Percentiles rank a stretch among this genome's conserved stretches.
Evolutionary conservation across 2,113 vertebrate genomes (phyloP).

Genomic region (Oxyruncus cristatus): DNA sequence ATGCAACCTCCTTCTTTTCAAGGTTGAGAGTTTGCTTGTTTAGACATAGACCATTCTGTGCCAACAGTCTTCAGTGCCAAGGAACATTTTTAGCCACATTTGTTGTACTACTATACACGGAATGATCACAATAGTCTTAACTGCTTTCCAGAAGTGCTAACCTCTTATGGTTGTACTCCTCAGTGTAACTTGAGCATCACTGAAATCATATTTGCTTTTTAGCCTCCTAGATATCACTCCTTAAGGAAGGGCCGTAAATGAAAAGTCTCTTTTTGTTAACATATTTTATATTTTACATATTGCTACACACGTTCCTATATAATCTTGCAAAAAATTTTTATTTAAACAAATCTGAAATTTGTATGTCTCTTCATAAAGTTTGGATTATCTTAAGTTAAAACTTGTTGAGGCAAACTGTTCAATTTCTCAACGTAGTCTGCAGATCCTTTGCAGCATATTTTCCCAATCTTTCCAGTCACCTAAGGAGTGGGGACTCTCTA

Average conservation of each 20-base stretch:
- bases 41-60: not conserved
- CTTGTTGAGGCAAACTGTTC: not conserved
- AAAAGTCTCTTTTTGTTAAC: not conserved
- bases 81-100: not conserved
- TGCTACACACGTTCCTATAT: not conserved
- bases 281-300: not conserved
- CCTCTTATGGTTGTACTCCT: not conserved
- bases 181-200: not conserved
- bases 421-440: not conserved
- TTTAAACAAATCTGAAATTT: not conserved
- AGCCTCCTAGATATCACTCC: not conserved
- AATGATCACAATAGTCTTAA: not conserved
- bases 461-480: not conserved
- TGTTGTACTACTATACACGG: not conserved
- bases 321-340: not conserved
- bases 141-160: not conserved
- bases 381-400: not conserved
- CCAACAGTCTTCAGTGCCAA: not conserved
- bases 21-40: not conserved
- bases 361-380: not conserved
- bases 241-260: not conserved
- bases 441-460: not conserved
- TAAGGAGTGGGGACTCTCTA: not conserved
- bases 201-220: not conserved
- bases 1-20: constrained; percentile 10